Conservation (phyloP, 2,888 invertebrate genomes). For the Eurytoma adleriae region DNA sequence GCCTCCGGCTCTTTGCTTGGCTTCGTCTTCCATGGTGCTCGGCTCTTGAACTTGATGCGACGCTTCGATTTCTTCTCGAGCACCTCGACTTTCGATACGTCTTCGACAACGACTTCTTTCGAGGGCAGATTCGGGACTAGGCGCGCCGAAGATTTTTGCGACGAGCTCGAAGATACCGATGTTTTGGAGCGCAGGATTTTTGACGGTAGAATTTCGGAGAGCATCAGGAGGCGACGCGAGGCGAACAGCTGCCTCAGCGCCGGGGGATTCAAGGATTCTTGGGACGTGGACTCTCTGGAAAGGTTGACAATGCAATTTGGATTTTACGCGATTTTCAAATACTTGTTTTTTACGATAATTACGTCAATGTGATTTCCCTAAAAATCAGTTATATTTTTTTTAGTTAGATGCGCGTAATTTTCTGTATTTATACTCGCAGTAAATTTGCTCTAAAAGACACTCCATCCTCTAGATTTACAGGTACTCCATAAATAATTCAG, state of each 20-base stretch:
- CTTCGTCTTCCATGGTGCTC: too few relatives aligned
- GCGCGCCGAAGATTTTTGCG: conserved; percentile 25
- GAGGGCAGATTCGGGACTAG: not conserved
- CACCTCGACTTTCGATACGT: not conserved
- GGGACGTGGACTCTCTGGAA: conserved; percentile 33
- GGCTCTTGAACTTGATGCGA: too few relatives aligned
- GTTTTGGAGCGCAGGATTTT: conserved; percentile 27
- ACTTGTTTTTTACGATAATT: not conserved
- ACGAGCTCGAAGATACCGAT: conserved; percentile 12
- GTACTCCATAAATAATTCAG: too few relatives aligned
- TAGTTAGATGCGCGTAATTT: too few relatives aligned
- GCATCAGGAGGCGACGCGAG: conserved; percentile 44
- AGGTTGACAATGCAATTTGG: conserved; percentile 1
- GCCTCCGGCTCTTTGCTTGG: too few relatives aligned
- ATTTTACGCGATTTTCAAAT: not conserved
- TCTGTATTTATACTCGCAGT: too few relatives aligned
- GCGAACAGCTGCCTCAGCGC: conserved; percentile 32
- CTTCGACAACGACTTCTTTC: conserved; percentile 8
- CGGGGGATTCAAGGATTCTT: conserved; percentile 41
- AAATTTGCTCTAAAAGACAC: too few relatives aligned
- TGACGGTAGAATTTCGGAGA: conserved; percentile 50
- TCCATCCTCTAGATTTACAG: too few relatives aligned
- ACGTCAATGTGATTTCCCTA: too few relatives aligned
- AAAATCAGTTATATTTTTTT: too few relatives aligned
- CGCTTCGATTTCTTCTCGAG: not conserved